These are phyloP conservation scores for Centropus bengalensis DNA, from an alignment of 2,113 vertebrate species.

Conservation along the genomic window DNA sequence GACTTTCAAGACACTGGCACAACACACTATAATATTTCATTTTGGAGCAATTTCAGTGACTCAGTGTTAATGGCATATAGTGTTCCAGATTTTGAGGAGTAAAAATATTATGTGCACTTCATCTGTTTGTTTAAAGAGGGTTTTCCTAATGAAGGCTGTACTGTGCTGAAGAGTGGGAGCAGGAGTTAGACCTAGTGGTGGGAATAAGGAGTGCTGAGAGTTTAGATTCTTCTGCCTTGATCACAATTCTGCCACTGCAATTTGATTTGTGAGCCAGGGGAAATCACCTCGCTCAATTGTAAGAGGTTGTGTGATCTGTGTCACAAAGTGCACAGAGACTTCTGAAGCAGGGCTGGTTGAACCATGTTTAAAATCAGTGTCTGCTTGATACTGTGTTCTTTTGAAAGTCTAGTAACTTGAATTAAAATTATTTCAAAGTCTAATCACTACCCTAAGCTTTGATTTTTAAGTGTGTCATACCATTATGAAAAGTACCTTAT, in stretches of 20 bases:
- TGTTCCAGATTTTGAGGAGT: constrained; percentile 79
- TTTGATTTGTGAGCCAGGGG: constrained; percentile 19
- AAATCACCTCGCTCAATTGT: background rate
- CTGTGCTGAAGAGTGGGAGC: constrained; percentile 39
- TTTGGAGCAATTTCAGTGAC: constrained; percentile 77
- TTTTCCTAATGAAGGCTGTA: constrained; percentile 73
- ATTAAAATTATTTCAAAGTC: background rate
- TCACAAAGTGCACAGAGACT: background rate
- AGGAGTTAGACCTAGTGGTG: constrained; percentile 35
- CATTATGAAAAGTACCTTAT: background rate
- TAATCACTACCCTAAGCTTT: background rate
- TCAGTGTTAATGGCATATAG: constrained; percentile 74
- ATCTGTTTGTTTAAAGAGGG: constrained; percentile 80
- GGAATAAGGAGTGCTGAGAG: constrained; percentile 4
- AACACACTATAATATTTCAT: constrained; percentile 65
- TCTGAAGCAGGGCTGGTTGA: background rate
- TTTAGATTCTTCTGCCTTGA: constrained; percentile 22
- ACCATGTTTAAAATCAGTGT: background rate
- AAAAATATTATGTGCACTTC: constrained; percentile 81
- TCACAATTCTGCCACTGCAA: background rate
- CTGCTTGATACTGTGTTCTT: background rate
- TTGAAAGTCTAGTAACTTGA: background rate
- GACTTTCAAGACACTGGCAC: constrained; percentile 68
- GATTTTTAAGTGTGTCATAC: background rate
- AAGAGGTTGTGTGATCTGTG: background rate